A percentile compares a stretch with the other conserved stretches of the same genome.
Conservation (phyloP, 2,113 vertebrate species). For the Hepsetus odoe region DNA sequence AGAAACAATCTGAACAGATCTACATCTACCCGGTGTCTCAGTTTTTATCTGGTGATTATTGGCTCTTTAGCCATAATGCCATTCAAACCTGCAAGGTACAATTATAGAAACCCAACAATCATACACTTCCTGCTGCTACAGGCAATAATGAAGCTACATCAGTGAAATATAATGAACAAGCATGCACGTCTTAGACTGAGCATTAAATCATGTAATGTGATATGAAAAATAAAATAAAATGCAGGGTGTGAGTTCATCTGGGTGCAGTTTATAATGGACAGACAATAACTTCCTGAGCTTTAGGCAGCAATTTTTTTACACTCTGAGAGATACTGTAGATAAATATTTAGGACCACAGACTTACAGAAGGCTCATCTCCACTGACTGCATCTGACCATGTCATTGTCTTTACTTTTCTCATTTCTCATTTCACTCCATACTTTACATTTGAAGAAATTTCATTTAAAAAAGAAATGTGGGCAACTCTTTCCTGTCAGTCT, state of each 20-base stretch:
- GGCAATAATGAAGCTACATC: background rate
- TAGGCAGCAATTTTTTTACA: background rate
- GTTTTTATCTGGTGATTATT: too few species aligned
- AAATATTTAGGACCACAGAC: background rate
- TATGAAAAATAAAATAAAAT: background rate
- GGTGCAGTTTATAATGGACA: background rate
- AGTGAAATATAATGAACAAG: background rate
- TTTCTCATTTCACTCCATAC: background rate
- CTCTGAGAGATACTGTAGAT: background rate
- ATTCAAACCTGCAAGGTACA: background rate
- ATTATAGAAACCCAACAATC: background rate
- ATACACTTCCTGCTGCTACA: background rate
- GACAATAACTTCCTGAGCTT: constrained; percentile 26
- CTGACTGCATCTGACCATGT: background rate
- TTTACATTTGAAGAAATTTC: background rate
- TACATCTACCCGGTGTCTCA: too few species aligned
- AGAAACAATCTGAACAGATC: background rate
- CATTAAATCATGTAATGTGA: background rate
- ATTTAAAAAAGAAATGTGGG: too few species aligned
- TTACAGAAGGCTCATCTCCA: background rate
- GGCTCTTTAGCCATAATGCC: background rate
- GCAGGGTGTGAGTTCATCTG: background rate
- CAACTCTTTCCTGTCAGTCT: too few species aligned
- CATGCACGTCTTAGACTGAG: background rate
- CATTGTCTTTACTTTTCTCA: background rate